A percentile compares a stretch with the other conserved stretches of the same genome.
Conservation (phyloP, 2,888 invertebrate genomes). For the Leptinotarsa tumamoca region DNA sequence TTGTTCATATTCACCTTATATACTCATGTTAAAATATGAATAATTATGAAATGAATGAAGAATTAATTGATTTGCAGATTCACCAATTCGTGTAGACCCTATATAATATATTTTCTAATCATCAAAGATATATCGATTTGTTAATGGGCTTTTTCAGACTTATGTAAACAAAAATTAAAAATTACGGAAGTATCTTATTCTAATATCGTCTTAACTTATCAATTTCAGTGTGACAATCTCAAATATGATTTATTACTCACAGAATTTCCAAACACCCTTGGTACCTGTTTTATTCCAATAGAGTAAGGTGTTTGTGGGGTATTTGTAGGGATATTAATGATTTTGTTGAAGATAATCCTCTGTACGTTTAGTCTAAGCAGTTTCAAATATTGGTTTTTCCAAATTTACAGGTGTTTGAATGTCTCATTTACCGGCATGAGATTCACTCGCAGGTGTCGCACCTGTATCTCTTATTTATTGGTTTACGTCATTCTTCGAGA, state of each 20-base stretch:
- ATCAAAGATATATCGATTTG: too few relatives aligned
- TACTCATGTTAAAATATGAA: too few relatives aligned
- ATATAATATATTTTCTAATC: too few relatives aligned
- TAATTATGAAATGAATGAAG: too few relatives aligned
- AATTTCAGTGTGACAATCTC: background rate
- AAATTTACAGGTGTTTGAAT: background rate
- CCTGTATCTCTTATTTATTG: background rate
- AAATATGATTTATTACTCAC: background rate
- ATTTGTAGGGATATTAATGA: background rate
- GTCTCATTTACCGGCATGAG: background rate
- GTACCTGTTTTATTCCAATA: background rate
- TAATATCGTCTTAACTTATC: background rate
- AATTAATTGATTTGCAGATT: too few relatives aligned
- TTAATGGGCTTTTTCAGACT: too few relatives aligned
- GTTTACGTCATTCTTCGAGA: background rate
- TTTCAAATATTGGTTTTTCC: slow-evolving; percentile 8
- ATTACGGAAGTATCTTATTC: too few relatives aligned
- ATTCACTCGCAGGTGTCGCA: background rate
- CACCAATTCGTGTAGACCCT: too few relatives aligned
- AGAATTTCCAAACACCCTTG: background rate
- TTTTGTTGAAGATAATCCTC: slow-evolving; percentile 9
- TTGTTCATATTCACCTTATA: too few relatives aligned
- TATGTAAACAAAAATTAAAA: too few relatives aligned
- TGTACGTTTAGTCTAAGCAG: background rate
- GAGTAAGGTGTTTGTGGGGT: background rate